Conservation (phyloP, 2,797 vertebrate genomes). For the Mormyrops attenuatus region DNA sequence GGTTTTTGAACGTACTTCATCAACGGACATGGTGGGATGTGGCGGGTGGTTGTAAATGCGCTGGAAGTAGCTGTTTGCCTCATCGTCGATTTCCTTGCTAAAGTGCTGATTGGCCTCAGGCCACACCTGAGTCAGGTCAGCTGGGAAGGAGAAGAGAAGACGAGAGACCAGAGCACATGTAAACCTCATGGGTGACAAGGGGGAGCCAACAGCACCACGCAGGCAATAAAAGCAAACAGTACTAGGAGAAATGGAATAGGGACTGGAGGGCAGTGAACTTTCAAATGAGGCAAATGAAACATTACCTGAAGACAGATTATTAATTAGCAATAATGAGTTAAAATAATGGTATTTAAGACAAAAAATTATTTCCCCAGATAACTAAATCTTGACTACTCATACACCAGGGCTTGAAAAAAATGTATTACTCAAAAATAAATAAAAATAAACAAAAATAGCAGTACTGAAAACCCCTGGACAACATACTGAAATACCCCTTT, state of each 20-base stretch:
- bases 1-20: constrained; percentile 73
- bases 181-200: neutral
- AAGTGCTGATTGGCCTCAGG: constrained; percentile 99
- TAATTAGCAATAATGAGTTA: neutral
- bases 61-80: constrained; percentile 99
- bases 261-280: neutral
- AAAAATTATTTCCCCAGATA: neutral
- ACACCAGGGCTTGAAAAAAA: neutral
- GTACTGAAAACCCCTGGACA: neutral
- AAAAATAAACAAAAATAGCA: neutral
- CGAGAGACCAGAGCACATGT: neutral
- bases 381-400: neutral
- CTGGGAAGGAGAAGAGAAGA: constrained; percentile 51
- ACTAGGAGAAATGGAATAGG: neutral
- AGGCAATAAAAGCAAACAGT: neutral
- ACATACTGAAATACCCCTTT: neutral
- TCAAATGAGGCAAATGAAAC: neutral
- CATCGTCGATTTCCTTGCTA: constrained; percentile 98
- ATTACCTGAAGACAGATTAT: neutral
- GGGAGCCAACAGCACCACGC: neutral
- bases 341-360: too few relatives aligned
- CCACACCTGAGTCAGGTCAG: constrained; percentile 99
- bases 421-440: neutral
- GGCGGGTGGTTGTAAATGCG: constrained; percentile 98
- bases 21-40: constrained; percentile 98